Percentiles rank a stretch among this genome's conserved stretches.
Conservation (phyloP, 2,113 vertebrate species). For the Notarius quadriscutis region DNA sequence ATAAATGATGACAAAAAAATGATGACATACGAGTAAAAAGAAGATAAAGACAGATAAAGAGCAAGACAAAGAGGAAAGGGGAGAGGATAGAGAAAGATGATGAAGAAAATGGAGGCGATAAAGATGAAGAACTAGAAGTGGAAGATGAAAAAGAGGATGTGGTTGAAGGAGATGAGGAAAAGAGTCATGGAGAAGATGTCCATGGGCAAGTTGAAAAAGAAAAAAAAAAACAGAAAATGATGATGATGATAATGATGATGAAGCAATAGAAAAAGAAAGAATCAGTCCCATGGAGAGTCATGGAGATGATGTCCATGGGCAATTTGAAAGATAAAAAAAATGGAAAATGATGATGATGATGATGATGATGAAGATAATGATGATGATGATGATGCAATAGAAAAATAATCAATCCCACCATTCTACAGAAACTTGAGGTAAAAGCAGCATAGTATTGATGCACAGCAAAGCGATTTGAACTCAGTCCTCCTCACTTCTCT, state of each 20-base stretch:
- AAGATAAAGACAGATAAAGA: neutral
- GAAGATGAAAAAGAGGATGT: neutral
- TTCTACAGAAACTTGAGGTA: neutral
- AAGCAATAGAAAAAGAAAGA: neutral
- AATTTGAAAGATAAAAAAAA: neutral
- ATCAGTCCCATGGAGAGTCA: too few species aligned
- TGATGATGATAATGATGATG: neutral
- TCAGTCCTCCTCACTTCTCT: neutral
- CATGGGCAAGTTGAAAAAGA: neutral
- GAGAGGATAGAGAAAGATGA: neutral
- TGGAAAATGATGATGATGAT: too few species aligned
- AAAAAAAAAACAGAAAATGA: neutral
- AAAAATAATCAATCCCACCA: neutral
- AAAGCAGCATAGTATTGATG: neutral
- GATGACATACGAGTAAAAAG: neutral
- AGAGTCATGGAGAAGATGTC: neutral
- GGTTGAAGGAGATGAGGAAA: neutral
- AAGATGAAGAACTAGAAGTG: neutral
- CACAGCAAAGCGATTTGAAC: neutral
- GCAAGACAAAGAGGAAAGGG: neutral
- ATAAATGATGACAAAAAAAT: neutral
- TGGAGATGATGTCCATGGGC: too few species aligned
- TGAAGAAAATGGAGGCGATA: neutral
- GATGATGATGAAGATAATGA: too few species aligned
- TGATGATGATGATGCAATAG: too few species aligned